A percentile compares a stretch with the other conserved stretches of the same genome.
phyloP scores from a whole-genome alignment of 2,888 invertebrate genomes.

The Xestia xanthographa region DNA sequence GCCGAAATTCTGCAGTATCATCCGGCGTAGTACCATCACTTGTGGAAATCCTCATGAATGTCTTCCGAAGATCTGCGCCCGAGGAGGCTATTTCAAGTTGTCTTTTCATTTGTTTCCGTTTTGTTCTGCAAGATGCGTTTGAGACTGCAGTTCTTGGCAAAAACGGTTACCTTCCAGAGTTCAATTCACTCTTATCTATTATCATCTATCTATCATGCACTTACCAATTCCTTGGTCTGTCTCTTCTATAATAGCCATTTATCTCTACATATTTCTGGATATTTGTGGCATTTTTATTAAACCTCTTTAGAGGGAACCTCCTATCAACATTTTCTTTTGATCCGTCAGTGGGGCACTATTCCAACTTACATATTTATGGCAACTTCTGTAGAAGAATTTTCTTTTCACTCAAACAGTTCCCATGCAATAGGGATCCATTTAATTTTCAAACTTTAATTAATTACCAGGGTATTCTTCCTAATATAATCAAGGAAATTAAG shows the following conservation, averaged over 20 bases:
- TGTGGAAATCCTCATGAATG: not conserved
- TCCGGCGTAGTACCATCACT: not conserved
- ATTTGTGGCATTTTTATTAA: not conserved
- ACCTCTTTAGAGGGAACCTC: not conserved
- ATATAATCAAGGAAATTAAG: conserved; percentile 42
- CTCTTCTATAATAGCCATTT: not conserved
- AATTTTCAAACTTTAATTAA: not conserved
- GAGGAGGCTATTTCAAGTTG: not conserved
- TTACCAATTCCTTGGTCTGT: not conserved
- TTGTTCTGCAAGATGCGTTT: not conserved
- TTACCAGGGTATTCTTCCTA: conserved; percentile 13
- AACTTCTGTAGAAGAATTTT: not conserved
- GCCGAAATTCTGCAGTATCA: too few relatives aligned
- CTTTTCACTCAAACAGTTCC: conserved; percentile 3
- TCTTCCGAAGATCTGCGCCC: not conserved
- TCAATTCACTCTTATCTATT: not conserved
- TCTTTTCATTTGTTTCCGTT: not conserved
- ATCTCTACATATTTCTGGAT: not conserved
- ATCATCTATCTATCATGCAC: not conserved
- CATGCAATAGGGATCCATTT: not conserved
- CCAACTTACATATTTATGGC: not conserved
- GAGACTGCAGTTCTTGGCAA: not conserved
- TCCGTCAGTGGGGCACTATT: not conserved
- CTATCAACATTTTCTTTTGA: not conserved
- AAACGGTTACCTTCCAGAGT: not conserved